Conservation (phyloP, 2,797 vertebrate species). For the Neopelma chrysocephalum region DNA sequence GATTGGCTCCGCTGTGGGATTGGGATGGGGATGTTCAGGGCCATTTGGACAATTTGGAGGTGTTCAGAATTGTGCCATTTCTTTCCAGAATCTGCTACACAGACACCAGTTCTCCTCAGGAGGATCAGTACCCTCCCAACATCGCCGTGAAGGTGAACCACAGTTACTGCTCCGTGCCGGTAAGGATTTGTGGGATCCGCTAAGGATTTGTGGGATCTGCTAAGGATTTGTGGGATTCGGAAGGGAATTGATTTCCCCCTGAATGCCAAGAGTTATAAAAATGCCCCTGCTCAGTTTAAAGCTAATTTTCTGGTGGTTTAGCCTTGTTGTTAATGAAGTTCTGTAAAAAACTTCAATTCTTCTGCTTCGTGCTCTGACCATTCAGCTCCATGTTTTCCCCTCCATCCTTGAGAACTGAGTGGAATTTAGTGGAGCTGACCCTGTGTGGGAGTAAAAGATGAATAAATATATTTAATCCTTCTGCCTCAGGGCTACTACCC, state of each 20-base stretch:
- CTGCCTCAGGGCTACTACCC: constrained; percentile 92
- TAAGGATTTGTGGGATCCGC: constrained; percentile 36
- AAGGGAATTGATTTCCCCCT: background rate
- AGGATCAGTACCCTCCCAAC: constrained; percentile 98
- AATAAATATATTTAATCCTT: background rate
- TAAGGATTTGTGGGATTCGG: constrained; percentile 17
- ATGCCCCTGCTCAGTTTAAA: background rate
- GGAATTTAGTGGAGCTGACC: background rate
- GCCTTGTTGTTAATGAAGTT: background rate
- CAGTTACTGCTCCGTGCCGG: constrained; percentile 97
- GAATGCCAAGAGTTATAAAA: too few relatives aligned
- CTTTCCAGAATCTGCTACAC: constrained; percentile 93
- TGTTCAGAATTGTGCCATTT: background rate
- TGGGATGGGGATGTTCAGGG: background rate
- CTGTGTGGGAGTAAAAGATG: background rate
- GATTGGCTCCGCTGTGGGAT: background rate
- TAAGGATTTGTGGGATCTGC: background rate
- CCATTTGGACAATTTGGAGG: rapidly evolving
- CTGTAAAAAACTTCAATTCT: background rate
- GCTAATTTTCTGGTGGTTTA: background rate
- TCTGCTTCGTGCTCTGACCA: background rate
- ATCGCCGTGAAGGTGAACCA: constrained; percentile 98
- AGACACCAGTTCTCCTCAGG: constrained; percentile 92
- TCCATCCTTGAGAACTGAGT: background rate
- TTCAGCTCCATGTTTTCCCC: background rate